These are phyloP conservation scores for Choristoneura fumiferana DNA, from an alignment of 1,140 invertebrate species.

Conservation along the genomic window DNA sequence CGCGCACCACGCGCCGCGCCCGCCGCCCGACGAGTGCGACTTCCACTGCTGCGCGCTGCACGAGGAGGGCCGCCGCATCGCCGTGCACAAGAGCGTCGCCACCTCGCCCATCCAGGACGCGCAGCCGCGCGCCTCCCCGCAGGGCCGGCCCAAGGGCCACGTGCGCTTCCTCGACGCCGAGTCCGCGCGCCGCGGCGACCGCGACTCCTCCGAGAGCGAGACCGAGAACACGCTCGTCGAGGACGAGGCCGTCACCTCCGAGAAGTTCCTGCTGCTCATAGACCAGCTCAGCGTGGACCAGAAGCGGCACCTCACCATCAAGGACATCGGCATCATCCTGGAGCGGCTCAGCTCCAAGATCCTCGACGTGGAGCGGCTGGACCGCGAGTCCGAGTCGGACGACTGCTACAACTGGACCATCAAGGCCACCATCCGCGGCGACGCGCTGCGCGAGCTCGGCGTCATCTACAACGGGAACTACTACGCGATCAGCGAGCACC, in stretches of 20 bases:
- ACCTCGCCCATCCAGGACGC: slow-evolving; percentile 94
- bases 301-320: slow-evolving; percentile 93
- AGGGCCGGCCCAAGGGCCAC: slow-evolving; percentile 81
- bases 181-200: slow-evolving; percentile 80
- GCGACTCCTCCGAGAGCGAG: slow-evolving; percentile 94
- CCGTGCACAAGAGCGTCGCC: slow-evolving; percentile 93
- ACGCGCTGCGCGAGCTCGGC: slow-evolving; percentile 92
- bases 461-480: slow-evolving; percentile 97
- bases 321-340: slow-evolving; percentile 96
- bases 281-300: slow-evolving; percentile 95
- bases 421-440: slow-evolving; percentile 94
- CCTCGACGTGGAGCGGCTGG: slow-evolving; percentile 93
- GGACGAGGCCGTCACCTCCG: slow-evolving; percentile 91
- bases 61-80: slow-evolving; percentile 93
- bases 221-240: slow-evolving; percentile 95
- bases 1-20: no score
- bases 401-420: slow-evolving; percentile 97
- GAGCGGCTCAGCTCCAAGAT: slow-evolving; percentile 95
- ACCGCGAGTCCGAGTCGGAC: slow-evolving; percentile 93
- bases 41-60: slow-evolving; percentile 96
- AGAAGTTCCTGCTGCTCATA: slow-evolving; percentile 94
- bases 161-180: slow-evolving; percentile 88
- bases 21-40: slow-evolving; percentile 89
- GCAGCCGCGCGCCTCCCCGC: slow-evolving; percentile 82
- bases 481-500: slow-evolving; percentile 96